A percentile compares a stretch with the other conserved stretches of the same genome.
These are phyloP conservation scores for Collichthys lucidus DNA, from an alignment of 2,113 vertebrate genomes.

Conservation along the genomic window DNA sequence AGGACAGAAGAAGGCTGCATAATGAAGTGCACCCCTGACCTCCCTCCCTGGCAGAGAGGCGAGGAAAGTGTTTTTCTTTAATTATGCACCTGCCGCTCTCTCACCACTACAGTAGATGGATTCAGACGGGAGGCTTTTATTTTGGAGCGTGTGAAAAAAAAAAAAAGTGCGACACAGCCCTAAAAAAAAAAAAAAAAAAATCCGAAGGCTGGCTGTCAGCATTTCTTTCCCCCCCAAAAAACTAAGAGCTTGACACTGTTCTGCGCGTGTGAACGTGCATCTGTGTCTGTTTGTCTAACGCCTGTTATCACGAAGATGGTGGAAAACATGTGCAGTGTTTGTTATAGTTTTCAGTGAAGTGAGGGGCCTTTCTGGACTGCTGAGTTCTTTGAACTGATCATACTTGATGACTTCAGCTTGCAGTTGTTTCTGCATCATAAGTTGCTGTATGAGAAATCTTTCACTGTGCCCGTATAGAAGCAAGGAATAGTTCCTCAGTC, in stretches of 20 bases:
- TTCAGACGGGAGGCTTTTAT: conserved; percentile 47
- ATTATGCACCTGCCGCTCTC: conserved; percentile 77
- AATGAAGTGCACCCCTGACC: conserved; percentile 59
- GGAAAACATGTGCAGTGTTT: no score
- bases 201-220: conserved; percentile 40
- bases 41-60: conserved; percentile 42
- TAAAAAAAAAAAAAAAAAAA: background rate
- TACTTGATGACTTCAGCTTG: background rate
- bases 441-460: no score
- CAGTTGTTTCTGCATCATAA: background rate
- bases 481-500: background rate
- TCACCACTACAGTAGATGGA: conserved; percentile 8
- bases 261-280: conserved; percentile 33
- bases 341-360: background rate
- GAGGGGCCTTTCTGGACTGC: background rate
- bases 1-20: conserved; percentile 57
- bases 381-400: background rate
- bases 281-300: conserved; percentile 42
- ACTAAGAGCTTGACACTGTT: background rate
- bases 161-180: conserved; percentile 13
- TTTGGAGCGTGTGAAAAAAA: conserved; percentile 42
- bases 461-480: background rate
- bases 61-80: conserved; percentile 76
- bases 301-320: background rate
- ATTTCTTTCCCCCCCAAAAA: background rate